phyloP scores from a whole-genome alignment of 2,113 vertebrate species.

The Oplegnathus fasciatus region DNA sequence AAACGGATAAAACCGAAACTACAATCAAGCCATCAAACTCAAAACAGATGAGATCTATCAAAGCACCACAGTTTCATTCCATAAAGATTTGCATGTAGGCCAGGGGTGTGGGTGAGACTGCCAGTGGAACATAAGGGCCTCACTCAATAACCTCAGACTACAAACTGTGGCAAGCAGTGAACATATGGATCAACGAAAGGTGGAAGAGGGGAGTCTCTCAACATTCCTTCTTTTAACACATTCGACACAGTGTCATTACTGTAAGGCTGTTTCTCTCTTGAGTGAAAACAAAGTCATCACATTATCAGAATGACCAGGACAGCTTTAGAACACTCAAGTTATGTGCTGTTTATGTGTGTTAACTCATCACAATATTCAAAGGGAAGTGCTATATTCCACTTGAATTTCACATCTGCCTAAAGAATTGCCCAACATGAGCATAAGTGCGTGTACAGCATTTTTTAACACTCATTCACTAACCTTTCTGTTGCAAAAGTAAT shows the following conservation, averaged over 20 bases:
- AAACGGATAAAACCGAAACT: conserved; percentile 29
- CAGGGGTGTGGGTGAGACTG: conserved; percentile 1
- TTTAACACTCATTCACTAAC: background rate
- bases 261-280: background rate
- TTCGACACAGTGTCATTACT: background rate
- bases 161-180: background rate
- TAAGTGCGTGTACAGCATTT: background rate
- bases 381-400: background rate
- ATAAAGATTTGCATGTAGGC: conserved; percentile 10
- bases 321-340: background rate
- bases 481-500: background rate
- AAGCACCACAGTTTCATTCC: background rate
- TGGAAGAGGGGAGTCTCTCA: background rate
- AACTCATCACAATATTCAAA: background rate
- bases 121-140: conserved; percentile 7
- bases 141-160: background rate
- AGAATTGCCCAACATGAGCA: background rate
- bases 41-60: conserved; percentile 47
- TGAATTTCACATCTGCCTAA: background rate
- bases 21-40: conserved; percentile 21
- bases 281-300: background rate
- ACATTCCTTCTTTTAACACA: background rate
- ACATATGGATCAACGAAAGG: background rate
- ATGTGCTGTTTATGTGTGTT: background rate
- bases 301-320: background rate